phyloP scores from a whole-genome alignment of 2,113 vertebrate species.

The Xenopus laevis region DNA sequence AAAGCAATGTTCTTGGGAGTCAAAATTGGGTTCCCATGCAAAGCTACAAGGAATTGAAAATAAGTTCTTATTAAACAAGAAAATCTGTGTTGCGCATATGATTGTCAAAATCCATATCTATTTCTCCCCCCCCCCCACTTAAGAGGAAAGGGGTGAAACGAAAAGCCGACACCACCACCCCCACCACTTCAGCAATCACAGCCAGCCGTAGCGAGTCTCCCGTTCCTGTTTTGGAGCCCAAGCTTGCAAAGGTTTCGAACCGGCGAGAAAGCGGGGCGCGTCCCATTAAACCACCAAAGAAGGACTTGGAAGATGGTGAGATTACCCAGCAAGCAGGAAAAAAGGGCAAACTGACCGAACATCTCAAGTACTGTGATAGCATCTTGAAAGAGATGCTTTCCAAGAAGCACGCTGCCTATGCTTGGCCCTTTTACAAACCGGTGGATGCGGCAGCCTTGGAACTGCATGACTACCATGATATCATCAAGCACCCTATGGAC shows the following conservation, averaged over 20 bases:
- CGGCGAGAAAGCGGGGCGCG: slow-evolving; percentile 70
- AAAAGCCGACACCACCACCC: slow-evolving; percentile 93
- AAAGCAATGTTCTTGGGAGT: no score
- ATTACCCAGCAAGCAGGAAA: slow-evolving; percentile 63
- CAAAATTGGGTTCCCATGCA: no score
- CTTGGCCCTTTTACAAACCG: slow-evolving; percentile 96
- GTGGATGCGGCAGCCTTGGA: slow-evolving; percentile 88
- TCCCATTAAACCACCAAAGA: slow-evolving; percentile 80
- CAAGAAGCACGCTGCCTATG: slow-evolving; percentile 84
- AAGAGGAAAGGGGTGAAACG: slow-evolving; percentile 94
- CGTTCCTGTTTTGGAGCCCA: slow-evolving; percentile 58
- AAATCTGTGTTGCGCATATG: no score
- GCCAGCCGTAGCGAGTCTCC: slow-evolving; percentile 72
- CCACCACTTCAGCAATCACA: slow-evolving; percentile 86
- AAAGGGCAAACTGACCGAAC: slow-evolving; percentile 70
- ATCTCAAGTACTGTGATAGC: slow-evolving; percentile 82
- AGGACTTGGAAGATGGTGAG: slow-evolving; percentile 73
- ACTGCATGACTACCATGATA: slow-evolving; percentile 91
- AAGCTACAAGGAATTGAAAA: no score
- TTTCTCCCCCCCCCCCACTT: slow-evolving; percentile 34
- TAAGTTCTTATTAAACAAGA: no score
- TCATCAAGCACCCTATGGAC: slow-evolving; percentile 98
- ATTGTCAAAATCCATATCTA: no score
- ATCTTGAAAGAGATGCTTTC: slow-evolving; percentile 93
- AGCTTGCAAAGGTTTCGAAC: slow-evolving; percentile 76